Percentiles rank a stretch among this genome's conserved stretches.
Conservation (phyloP, 2,797 vertebrate species). For the Lepilemur ruficaudatus region DNA sequence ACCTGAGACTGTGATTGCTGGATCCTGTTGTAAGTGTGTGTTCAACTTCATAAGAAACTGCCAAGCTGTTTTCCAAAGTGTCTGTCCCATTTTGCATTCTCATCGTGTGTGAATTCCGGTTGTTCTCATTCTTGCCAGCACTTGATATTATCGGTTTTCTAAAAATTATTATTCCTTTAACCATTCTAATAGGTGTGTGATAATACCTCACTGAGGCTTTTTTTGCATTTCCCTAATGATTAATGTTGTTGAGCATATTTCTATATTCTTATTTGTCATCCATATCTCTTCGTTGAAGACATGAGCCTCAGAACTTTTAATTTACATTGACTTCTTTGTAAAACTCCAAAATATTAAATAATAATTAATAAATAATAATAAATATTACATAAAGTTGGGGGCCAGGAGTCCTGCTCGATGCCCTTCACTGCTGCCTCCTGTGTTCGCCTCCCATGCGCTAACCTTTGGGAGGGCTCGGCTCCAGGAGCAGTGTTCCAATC, state of each 20-base stretch:
- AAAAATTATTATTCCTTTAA: not conserved
- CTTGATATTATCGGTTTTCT: not conserved
- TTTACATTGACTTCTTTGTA: conserved; percentile 13
- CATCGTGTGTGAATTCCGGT: not conserved
- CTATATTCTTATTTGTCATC: not conserved
- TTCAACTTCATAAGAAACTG: not conserved
- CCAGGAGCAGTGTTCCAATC: not conserved
- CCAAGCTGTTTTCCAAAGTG: not conserved
- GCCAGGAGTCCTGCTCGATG: not conserved
- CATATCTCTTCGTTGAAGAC: not conserved
- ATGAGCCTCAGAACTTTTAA: conserved; percentile 1
- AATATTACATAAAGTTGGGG: not conserved
- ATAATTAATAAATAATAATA: not conserved
- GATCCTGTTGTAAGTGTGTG: not conserved
- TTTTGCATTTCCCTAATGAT: conserved; percentile 28
- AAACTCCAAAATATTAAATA: conserved; percentile 21
- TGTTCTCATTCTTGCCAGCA: not conserved
- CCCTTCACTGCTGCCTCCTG: not conserved
- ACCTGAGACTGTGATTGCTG: not conserved
- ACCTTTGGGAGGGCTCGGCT: not conserved
- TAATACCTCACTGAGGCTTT: not conserved
- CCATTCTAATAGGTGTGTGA: not conserved
- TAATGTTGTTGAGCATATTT: not conserved
- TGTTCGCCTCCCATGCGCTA: not conserved
- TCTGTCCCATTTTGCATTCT: not conserved